Evolutionary conservation across 2,113 vertebrate species (phyloP).

Genomic region (Camelus dromedarius): DNA sequence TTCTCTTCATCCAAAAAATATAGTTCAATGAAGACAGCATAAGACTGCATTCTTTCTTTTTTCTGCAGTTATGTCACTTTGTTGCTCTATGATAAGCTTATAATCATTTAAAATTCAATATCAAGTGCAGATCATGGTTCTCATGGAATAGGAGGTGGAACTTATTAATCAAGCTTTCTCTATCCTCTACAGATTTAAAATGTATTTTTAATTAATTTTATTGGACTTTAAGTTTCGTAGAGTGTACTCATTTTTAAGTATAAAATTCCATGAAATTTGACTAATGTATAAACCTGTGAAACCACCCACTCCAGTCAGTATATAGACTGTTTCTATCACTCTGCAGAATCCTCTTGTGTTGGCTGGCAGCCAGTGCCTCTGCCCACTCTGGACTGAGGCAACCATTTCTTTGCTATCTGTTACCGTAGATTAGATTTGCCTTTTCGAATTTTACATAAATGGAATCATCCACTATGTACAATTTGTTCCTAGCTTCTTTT

Average conservation of each 20-base stretch:
- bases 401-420: not conserved
- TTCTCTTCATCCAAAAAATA: slow-evolving; percentile 14
- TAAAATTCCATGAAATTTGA: not conserved
- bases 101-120: not conserved
- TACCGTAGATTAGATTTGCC: slow-evolving; percentile 3
- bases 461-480: not conserved
- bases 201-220: not conserved
- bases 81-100: not conserved
- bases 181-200: not conserved
- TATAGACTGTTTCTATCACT: not conserved
- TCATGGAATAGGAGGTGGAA: not conserved
- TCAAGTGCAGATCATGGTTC: not conserved
- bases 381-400: not conserved
- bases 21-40: not conserved
- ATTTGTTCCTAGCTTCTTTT: not conserved
- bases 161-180: not conserved
- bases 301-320: not conserved
- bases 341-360: not conserved
- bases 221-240: slow-evolving; percentile 27
- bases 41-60: not conserved
- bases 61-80: not conserved
- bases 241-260: slow-evolving; percentile 14
- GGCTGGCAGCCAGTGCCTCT: not conserved
- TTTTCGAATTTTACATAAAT: slow-evolving; percentile 29
- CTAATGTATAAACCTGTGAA: not conserved